These are phyloP conservation scores for Diadumene lineata DNA, from an alignment of 92 coral and sea anemone species.

Conservation along the genomic window DNA sequence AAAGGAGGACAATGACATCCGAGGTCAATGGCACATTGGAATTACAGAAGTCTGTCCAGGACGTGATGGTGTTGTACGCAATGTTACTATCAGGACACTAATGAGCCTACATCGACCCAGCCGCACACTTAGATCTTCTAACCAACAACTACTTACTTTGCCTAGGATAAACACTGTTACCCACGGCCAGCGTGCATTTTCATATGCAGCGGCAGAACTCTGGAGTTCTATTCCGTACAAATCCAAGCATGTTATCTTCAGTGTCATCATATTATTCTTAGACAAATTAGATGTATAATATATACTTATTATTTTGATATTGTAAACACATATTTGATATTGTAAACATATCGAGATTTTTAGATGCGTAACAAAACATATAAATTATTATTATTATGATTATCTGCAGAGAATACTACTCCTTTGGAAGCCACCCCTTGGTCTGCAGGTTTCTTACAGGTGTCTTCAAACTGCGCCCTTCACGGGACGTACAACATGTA, in stretches of 20 bases:
- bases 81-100: too few relatives aligned
- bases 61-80: too few relatives aligned
- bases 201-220: conserved; percentile 13
- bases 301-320: too few relatives aligned
- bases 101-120: not conserved
- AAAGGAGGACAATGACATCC: conserved; percentile 31
- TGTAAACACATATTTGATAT: not conserved
- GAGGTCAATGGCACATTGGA: conserved; percentile 43
- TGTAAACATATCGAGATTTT: not conserved
- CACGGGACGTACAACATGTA: too few relatives aligned
- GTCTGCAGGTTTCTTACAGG: too few relatives aligned
- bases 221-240: conserved; percentile 11
- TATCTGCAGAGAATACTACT: not conserved
- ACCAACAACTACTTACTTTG: not conserved
- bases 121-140: not conserved
- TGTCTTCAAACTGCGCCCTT: too few relatives aligned
- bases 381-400: too few relatives aligned
- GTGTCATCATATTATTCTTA: not conserved
- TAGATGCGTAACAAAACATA: not conserved
- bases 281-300: not conserved
- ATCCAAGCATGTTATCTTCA: not conserved
- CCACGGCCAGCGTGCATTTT: conserved; percentile 11
- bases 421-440: too few relatives aligned
- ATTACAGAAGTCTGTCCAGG: too few relatives aligned
- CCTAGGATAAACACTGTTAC: conserved; percentile 9